Evolutionary conservation across 2,113 vertebrate species (phyloP), one percentile per base, ranked within the genome.

Genomic region (Apteryx mantelli): DNA sequence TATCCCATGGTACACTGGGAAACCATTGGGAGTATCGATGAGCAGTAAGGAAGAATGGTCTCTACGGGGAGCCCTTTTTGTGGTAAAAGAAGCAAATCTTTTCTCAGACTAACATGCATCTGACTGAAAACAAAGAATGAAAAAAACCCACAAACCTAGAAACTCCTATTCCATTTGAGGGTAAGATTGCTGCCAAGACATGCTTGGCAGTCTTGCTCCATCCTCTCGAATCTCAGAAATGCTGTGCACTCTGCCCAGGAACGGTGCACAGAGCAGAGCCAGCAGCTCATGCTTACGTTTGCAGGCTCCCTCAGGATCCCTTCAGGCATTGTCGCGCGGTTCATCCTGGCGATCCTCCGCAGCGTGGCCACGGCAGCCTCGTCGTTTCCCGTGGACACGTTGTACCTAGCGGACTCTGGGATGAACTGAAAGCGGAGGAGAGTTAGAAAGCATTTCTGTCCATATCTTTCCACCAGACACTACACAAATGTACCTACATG

Each of bases 371-470:
- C 16, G 1, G 99, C 99, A 1, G 97, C 98, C 2, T 85, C 64
- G 0, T 94, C 21, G 21, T 99, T 99, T 53, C 99, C 99, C 0
- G 92, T 98, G 12, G 99, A 99, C 64, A 99, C 96, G 5, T 99
- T 98, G 96, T 98, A 99, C 20, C 99, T 98, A 1, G 99, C 99
- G 0, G 99, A 99, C 94, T 99, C 99, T 0, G 99, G 99, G 81
- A 99, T 99, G n/a, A 99, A 99, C 99, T 99, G 95, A 36, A 91
- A 91, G 92, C 6, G 13, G 17, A 96, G 69, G 5, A 13, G 42
- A 0, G 0, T 63, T 65, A 80, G 88, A 50, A 81, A 76, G n/a
- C 28, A 8, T 24, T 69, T 40, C 74, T 61, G 48, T 32, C 10
- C 34, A 16, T 21, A 32, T 25, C 55, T 42, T n/a, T 18, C 22